These are phyloP conservation scores for Labrus mixtus DNA, from an alignment of 2,113 vertebrate genomes.

Conservation along the genomic window DNA sequence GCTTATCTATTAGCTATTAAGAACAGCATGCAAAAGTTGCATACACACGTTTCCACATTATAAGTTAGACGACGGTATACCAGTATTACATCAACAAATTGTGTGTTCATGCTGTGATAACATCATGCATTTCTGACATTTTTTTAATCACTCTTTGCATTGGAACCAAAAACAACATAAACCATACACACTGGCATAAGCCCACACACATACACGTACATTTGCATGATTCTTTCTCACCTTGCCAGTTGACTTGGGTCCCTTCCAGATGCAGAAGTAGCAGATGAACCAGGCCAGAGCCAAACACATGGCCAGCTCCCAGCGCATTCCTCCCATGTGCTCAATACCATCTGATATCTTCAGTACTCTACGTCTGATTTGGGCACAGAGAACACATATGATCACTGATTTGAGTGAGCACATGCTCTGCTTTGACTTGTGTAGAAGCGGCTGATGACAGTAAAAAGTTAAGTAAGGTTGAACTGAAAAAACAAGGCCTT, in stretches of 20 bases:
- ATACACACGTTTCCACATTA: not conserved
- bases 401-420: conserved; percentile 3
- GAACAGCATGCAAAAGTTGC: not conserved
- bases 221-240: conserved; percentile 77
- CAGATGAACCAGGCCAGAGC: conserved; percentile 97
- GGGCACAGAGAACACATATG: conserved; percentile 25
- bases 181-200: not conserved
- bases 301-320: conserved; percentile 96
- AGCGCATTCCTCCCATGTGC: conserved; percentile 92
- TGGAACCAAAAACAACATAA: not conserved
- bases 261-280: conserved; percentile 99
- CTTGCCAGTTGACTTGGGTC: conserved; percentile 99
- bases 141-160: not conserved
- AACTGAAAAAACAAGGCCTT: not conserved
- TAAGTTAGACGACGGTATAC: not conserved
- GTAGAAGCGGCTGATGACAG: not conserved
- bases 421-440: not conserved
- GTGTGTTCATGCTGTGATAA: not conserved
- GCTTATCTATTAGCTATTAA: conserved; percentile 3
- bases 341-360: conserved; percentile 96
- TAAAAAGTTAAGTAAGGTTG: not conserved
- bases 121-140: not conserved
- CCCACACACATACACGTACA: conserved; percentile 5
- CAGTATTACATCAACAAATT: not conserved
- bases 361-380: conserved; percentile 90